A percentile compares a stretch with the other conserved stretches of the same genome.
Conservation (phyloP, 92 coral and sea anemone genomes). For the Heteractis magnifica region DNA sequence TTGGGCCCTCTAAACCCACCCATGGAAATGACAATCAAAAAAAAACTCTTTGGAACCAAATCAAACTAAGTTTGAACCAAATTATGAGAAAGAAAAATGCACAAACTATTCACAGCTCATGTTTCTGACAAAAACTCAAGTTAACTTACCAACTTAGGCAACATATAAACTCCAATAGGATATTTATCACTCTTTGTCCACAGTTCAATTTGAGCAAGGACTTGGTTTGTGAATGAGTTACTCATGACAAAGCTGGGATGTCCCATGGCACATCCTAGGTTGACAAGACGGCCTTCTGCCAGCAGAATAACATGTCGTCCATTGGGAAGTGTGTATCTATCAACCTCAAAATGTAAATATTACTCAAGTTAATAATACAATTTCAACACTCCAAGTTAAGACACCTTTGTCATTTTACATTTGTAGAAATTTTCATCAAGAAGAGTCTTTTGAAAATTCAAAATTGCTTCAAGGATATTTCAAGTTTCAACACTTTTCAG, state of each 20-base stretch:
- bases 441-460: too few relatives aligned
- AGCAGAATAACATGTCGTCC: slow-evolving; percentile 87
- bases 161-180: slow-evolving; percentile 85
- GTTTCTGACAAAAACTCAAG: background rate
- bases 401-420: too few relatives aligned
- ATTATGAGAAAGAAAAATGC: background rate
- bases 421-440: too few relatives aligned
- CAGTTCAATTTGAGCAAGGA: slow-evolving; percentile 95
- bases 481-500: too few relatives aligned
- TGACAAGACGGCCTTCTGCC: slow-evolving; percentile 97
- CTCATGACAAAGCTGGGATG: slow-evolving; percentile 99
- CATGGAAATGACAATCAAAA: too few relatives aligned
- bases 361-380: background rate
- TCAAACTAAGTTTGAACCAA: background rate
- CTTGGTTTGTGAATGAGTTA: slow-evolving; percentile 97
- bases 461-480: too few relatives aligned
- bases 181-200: slow-evolving; percentile 82
- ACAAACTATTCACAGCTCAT: background rate
- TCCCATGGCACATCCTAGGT: slow-evolving; percentile 99
- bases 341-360: slow-evolving; percentile 53
- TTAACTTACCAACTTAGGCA: slow-evolving; percentile 84
- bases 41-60: too few relatives aligned
- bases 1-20: too few relatives aligned
- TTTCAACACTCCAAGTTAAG: background rate
- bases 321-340: slow-evolving; percentile 83